Base-by-base conservation (phyloP, 2,888 invertebrate genomes). In the Campoplex capitator region DNA sequence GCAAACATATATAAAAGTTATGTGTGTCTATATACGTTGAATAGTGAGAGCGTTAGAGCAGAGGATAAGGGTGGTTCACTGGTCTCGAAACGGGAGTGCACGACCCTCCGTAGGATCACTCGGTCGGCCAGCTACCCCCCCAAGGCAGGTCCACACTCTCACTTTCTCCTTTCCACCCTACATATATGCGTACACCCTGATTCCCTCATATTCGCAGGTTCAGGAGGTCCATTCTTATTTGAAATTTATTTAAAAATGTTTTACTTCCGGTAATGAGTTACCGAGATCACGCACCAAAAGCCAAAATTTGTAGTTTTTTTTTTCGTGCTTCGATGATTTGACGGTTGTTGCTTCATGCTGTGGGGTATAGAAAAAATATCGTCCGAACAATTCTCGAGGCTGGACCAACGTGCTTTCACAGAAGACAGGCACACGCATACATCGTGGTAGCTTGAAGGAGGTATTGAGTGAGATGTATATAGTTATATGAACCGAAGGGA, bases 191-290 rank as follows among this genome's bases (percentile, higher is more conserved):
- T 56, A 67, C 83, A 85, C 82, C 23, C 23, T 83, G 65, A 85
- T 75, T 84, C 85, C 85, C 65, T 48, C 76, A n/a, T 65, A 28
- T 67, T 73, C 58, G 70, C n/a, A 45, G 32, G 23, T 51, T 73
- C 54, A 56, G 42, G 42, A 54, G 28, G 32, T 84, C 76, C 51
- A 16, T 45, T 0, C 45, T 45, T 2, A 8, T 18, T 11, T 42
- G n/a, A 81, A 87, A 67, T 74, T 78, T 83, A 80, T 70, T 48
- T 45, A 80, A 90, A 91, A 92, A 92, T 91, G 91, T 92, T 90
- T 90, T 91, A 89, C 85, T 18, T 91, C 91, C 86, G 90, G 89
- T 91, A 91, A 92, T 92, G 91, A 89, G 90, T 92, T 91, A 91
- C 89, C 85, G 85, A 88, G 86, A 80, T 73, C 48, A 56, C 68